These are phyloP conservation scores for Penaeus vannamei DNA, from an alignment of 1,140 invertebrate species.

Conservation along the genomic window DNA sequence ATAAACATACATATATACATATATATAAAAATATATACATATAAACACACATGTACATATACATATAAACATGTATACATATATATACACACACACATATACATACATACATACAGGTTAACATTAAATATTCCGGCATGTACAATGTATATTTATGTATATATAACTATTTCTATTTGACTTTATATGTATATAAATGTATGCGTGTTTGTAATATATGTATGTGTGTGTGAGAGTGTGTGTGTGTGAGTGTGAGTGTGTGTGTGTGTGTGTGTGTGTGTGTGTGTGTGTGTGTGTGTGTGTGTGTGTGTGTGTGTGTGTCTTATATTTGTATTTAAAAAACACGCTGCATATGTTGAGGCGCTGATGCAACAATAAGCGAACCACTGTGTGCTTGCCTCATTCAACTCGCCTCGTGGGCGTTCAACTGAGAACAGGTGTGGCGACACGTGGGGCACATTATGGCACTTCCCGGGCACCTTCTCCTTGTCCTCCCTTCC, in stretches of 20 bases:
- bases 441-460: no score
- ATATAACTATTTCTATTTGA: not conserved
- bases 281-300: not conserved
- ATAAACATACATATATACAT: not conserved
- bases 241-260: not conserved
- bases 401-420: no score
- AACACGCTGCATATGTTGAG: not conserved
- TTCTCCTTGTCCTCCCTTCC: no score
- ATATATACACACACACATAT: not conserved
- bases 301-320: constrained; percentile 3
- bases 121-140: not conserved
- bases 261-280: not conserved
- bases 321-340: not conserved
- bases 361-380: no score
- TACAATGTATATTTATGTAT: not conserved
- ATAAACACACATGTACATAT: constrained; percentile 3
- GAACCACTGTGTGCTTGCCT: not conserved
- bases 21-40: not conserved
- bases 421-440: no score
- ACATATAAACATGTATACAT: constrained; percentile 4
- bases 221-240: no score
- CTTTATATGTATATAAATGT: not conserved
- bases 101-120: not conserved
- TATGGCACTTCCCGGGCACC: no score
- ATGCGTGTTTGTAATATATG: not conserved